Base-by-base conservation (phyloP, 2,113 vertebrate species). In the Hystrix cristata region DNA sequence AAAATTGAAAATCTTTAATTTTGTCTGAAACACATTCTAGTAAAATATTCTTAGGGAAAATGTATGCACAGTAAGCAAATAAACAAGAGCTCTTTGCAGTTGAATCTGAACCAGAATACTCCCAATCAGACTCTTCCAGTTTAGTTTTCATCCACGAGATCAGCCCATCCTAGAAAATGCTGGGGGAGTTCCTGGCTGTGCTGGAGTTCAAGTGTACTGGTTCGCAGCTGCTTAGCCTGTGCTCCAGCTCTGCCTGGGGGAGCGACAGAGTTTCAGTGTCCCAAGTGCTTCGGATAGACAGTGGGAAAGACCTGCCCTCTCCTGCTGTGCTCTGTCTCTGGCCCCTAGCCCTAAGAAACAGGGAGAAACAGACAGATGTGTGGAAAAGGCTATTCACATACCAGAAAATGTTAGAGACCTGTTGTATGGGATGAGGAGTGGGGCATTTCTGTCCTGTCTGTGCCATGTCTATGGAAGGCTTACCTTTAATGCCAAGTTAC, bases 1-100 rank as follows among this genome's bases (percentile, higher is more conserved):
- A 83, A 97, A 95, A 87, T 88, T 86, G 65, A 94, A 90, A 16
- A 80, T 78, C 78, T 7, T 95, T 97, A 51, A 88, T 80, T 89
- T 89, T 96, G 60, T 59, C 57, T 93, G 46, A 91, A 95, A 79
- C 27, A 48, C 51, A 15, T 90, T 87, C 25, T 34, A 84, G n/a
- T 65, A 90, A 91, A 94, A 94, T 90, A 85, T 76, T 92, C n/a
- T 82, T 72, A 8, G 23, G 51, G 27, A 10, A 95, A 95, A 59
- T 89, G 5, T 55, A 71, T 96, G 71, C 90, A 25, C 67, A 96
- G 38, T 65, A 82, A 92, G 46, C 65, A 92, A 79, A 79, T 90
- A 85, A 87, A 72, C 29, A 38, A 82, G 88, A 57, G 21, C 29
- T 34, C 4, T 85, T 96, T 90, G 85, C 34, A n/a, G 16, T 29